These are phyloP conservation scores for Neomorphus geoffroyi DNA, from an alignment of 2,797 vertebrate genomes.

Conservation along the genomic window DNA sequence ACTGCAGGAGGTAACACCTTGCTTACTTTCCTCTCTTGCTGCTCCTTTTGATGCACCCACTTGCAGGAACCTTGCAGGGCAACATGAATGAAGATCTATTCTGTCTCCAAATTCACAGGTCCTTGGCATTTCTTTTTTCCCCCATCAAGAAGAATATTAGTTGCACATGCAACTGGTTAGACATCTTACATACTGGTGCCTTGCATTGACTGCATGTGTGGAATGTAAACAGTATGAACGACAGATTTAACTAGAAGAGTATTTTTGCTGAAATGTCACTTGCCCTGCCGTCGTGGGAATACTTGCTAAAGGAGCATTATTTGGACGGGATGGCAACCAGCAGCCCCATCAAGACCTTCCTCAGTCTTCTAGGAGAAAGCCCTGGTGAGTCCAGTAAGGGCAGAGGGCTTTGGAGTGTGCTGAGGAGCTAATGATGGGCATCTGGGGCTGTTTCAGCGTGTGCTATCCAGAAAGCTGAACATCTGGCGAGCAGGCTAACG, in stretches of 20 bases:
- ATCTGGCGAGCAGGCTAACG: slow-evolving; percentile 29
- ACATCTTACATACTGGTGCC: neutral
- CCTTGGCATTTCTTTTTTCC: neutral
- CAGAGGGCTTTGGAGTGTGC: neutral
- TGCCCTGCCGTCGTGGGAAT: neutral
- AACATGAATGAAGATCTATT: neutral
- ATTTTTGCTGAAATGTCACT: neutral
- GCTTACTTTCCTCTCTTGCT: neutral
- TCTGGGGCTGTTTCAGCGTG: neutral
- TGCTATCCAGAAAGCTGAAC: slow-evolving; percentile 28
- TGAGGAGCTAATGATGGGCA: neutral
- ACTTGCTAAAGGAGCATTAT: neutral
- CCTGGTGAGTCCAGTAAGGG: neutral
- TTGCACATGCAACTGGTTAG: neutral
- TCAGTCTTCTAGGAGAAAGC: neutral
- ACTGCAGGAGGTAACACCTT: neutral
- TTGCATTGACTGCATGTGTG: rapidly evolving
- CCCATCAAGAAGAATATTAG: neutral
- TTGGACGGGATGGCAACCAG: neutral
- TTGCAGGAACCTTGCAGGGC: neutral
- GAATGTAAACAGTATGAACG: neutral
- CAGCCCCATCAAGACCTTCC: neutral
- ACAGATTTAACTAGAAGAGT: neutral
- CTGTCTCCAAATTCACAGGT: rapidly evolving
- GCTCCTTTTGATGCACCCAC: neutral